phyloP scores from a whole-genome alignment of 2,888 invertebrate species.

The Ornithoptera priamus region DNA sequence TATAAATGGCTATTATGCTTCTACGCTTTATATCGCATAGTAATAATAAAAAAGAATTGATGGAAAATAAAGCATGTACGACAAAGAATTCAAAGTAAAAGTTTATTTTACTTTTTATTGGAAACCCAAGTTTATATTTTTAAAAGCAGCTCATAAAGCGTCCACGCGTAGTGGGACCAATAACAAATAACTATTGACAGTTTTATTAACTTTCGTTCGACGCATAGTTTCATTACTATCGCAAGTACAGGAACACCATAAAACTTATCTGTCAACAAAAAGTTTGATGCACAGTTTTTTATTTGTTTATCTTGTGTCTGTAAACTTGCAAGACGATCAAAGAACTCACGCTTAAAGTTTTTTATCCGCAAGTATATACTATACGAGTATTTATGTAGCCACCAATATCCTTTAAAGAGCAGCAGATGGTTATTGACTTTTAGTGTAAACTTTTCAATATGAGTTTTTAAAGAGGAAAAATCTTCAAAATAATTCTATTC shows the following conservation, averaged over 20 bases:
- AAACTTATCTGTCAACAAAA: conserved; percentile 40
- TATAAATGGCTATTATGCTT: conserved; percentile 61
- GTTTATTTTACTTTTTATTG: conserved; percentile 4
- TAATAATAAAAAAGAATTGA: conserved; percentile 50
- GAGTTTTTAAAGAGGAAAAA: conserved; percentile 11
- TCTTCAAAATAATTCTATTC: conserved; percentile 31
- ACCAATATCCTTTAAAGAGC: conserved; percentile 5
- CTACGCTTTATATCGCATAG: conserved; percentile 59
- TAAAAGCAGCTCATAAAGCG: conserved; percentile 44
- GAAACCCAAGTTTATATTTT: conserved; percentile 11
- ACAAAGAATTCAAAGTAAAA: background rate
- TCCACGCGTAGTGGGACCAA: conserved; percentile 45
- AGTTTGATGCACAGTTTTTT: conserved; percentile 33
- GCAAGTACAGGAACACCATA: conserved; percentile 34
- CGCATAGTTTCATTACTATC: conserved; percentile 21
- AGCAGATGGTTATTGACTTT: conserved; percentile 6
- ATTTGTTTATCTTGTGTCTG: conserved; percentile 33
- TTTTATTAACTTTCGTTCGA: conserved; percentile 38
- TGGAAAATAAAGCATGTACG: conserved; percentile 35
- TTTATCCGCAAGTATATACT: background rate
- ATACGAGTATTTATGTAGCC: conserved; percentile 7
- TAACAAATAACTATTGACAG: conserved; percentile 39
- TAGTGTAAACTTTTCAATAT: background rate
- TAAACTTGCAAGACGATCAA: conserved; percentile 20
- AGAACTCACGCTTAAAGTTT: conserved; percentile 8